Percentiles rank a stretch among this genome's conserved stretches.
Conservation (phyloP, 92 coral and sea anemone genomes). For the Bergia sp. region DNA sequence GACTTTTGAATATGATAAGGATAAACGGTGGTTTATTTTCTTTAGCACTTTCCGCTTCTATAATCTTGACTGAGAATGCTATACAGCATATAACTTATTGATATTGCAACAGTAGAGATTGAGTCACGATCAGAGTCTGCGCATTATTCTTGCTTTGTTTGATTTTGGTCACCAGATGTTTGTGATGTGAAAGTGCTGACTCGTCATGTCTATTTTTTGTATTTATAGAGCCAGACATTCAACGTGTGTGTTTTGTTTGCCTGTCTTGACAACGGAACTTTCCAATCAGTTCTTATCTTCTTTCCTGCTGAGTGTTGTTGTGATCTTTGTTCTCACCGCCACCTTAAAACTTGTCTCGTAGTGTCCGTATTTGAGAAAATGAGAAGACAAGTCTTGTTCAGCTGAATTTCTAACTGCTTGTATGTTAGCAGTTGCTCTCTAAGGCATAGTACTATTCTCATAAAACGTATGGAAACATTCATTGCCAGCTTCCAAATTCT, state of each 20-base stretch:
- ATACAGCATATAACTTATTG: neutral
- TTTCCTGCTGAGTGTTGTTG: neutral
- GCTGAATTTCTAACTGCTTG: neutral
- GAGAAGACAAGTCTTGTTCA: neutral
- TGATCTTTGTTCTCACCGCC: conserved; percentile 25
- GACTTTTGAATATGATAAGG: neutral
- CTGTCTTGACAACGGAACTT: neutral
- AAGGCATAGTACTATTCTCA: neutral
- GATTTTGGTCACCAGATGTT: neutral
- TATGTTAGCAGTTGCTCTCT: neutral
- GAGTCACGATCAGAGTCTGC: neutral
- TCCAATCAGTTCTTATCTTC: neutral
- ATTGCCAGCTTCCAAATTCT: neutral
- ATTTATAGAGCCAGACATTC: neutral
- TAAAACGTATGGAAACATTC: neutral
- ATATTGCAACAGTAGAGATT: neutral
- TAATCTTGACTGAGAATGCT: neutral
- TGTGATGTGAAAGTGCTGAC: conserved; percentile 21
- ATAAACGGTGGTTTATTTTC: neutral
- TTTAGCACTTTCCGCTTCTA: neutral
- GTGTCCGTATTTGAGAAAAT: neutral
- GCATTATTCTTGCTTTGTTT: neutral
- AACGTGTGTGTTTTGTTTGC: conserved; percentile 3
- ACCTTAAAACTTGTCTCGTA: neutral
- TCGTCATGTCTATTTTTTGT: neutral